These are phyloP conservation scores for Thaumetopoea pityocampa DNA, from an alignment of 1,140 invertebrate genomes.

Conservation along the genomic window DNA sequence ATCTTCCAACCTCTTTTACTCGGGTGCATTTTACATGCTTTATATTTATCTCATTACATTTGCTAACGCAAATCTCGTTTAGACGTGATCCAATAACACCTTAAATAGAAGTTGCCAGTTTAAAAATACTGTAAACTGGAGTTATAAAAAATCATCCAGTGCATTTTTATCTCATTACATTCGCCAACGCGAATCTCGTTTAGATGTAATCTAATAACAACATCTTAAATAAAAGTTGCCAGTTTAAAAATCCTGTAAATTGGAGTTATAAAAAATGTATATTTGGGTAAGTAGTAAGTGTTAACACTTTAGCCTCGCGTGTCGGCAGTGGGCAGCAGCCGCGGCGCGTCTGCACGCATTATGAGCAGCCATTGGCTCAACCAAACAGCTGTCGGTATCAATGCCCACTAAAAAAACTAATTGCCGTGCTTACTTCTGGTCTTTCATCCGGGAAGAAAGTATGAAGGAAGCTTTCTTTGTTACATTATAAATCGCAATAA, in stretches of 20 bases:
- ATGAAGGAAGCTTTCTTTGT: conserved; percentile 37
- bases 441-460: conserved; percentile 34
- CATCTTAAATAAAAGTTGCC: too few relatives aligned
- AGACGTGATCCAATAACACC: too few relatives aligned
- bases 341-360: conserved; percentile 30
- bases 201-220: too few relatives aligned
- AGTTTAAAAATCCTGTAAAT: too few relatives aligned
- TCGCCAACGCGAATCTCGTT: too few relatives aligned
- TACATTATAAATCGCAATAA: conserved; percentile 41
- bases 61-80: neutral
- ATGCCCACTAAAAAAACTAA: conserved; percentile 35
- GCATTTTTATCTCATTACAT: too few relatives aligned
- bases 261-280: too few relatives aligned
- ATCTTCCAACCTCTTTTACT: conserved; percentile 40
- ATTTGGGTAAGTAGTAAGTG: conserved; percentile 5
- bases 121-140: too few relatives aligned
- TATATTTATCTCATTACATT: conserved; percentile 1
- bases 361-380: conserved; percentile 34
- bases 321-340: conserved; percentile 16
- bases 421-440: conserved; percentile 30
- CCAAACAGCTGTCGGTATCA: conserved; percentile 38
- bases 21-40: conserved; percentile 24
- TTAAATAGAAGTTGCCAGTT: too few relatives aligned
- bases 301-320: conserved; percentile 20
- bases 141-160: too few relatives aligned